A percentile compares a stretch with the other conserved stretches of the same genome.
Evolutionary conservation across 1,140 invertebrate species (phyloP).

Genomic region (Sycophila sp.): DNA sequence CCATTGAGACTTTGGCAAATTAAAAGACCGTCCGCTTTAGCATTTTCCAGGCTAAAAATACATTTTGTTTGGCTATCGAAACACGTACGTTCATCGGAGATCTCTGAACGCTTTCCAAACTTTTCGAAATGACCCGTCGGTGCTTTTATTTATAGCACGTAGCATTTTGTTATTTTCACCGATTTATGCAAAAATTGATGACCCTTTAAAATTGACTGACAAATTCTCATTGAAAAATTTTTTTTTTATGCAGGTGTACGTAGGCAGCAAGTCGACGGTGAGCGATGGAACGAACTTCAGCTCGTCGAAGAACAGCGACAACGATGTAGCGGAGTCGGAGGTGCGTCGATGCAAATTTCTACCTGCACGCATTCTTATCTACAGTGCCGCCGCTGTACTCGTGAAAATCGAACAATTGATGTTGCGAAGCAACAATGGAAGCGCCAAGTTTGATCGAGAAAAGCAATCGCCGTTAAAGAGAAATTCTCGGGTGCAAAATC

Average conservation of each 20-base stretch:
- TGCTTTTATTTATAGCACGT: not conserved
- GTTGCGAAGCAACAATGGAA: no score
- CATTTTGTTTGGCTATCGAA: constrained; percentile 38
- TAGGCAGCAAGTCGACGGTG: constrained; percentile 62
- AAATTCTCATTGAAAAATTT: not conserved
- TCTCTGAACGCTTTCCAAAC: constrained; percentile 43
- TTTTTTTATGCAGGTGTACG: constrained; percentile 57
- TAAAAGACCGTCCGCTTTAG: not conserved
- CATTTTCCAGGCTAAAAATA: constrained; percentile 31
- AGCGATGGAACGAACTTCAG: constrained; percentile 57
- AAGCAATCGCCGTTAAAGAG: no score
- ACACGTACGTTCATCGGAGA: constrained; percentile 41
- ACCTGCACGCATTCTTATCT: no score
- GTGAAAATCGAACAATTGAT: not conserved
- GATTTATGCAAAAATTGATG: no score
- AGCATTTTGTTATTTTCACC: not conserved
- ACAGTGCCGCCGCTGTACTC: no score
- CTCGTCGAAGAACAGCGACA: constrained; percentile 54
- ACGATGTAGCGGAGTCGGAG: constrained; percentile 61
- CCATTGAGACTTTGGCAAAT: constrained; percentile 17
- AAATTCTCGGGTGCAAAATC: no score
- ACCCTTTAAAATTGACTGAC: not conserved
- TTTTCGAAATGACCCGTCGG: constrained; percentile 18
- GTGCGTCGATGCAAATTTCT: no score
- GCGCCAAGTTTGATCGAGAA: no score